Percentiles rank a stretch among this genome's conserved stretches.
Conservation (phyloP, 1,140 invertebrate species). For the Solenopsis invicta region DNA sequence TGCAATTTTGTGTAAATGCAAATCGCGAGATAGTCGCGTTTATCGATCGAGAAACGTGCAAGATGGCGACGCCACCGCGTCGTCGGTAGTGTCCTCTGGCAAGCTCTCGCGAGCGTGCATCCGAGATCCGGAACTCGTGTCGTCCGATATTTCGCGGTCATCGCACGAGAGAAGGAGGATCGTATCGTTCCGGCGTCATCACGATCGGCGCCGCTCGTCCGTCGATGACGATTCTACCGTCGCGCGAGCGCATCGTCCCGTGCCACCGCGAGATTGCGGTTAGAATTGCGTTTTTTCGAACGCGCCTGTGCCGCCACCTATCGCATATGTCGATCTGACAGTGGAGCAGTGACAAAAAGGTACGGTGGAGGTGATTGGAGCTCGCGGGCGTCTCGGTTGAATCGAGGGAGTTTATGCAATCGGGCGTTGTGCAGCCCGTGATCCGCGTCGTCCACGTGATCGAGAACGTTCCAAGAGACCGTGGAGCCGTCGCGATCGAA, state of each 20-base stretch:
- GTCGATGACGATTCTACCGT: neutral
- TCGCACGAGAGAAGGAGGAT: neutral
- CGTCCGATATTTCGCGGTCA: conserved; percentile 50
- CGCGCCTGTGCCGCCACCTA: conserved; percentile 79
- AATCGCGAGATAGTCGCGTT: neutral
- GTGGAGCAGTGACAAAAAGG: conserved; percentile 53
- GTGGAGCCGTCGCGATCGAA: too few species aligned
- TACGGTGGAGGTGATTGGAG: conserved; percentile 82
- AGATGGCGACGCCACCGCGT: conserved; percentile 34
- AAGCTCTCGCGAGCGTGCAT: conserved; percentile 71
- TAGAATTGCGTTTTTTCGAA: conserved; percentile 77
- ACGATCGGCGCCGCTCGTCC: neutral
- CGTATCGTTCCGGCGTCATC: neutral
- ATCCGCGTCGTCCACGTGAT: fast-evolving
- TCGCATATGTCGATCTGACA: conserved; percentile 72
- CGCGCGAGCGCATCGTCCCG: neutral
- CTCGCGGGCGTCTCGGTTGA: conserved; percentile 61
- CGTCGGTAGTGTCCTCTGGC: conserved; percentile 81
- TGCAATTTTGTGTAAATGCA: neutral
- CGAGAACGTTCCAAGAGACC: neutral
- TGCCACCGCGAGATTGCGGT: conserved; percentile 67
- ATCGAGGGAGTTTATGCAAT: neutral
- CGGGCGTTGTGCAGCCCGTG: neutral
- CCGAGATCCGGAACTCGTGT: conserved; percentile 45
- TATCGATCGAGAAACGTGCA: conserved; percentile 32